Evolutionary conservation across 2,113 vertebrate species (phyloP).

Genomic region (Phyllopteryx taeniolatus): DNA sequence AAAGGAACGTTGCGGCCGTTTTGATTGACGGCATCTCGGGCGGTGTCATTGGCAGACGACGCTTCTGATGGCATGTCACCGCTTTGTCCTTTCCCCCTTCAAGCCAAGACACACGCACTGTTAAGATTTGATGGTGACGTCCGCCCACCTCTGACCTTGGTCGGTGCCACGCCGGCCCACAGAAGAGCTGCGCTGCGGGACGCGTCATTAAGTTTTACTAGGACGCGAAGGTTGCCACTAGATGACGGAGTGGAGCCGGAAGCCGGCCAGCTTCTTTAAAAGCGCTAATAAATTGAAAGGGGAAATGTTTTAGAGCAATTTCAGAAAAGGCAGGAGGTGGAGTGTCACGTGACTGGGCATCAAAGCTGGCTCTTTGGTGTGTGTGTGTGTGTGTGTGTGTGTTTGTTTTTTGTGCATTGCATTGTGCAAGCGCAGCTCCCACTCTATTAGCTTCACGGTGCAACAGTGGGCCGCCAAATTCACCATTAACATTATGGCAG

Average conservation of each 20-base stretch:
- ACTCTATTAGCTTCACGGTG: conserved; percentile 16
- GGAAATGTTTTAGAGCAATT: conserved; percentile 8
- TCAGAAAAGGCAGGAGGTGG: conserved; percentile 23
- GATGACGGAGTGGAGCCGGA: conserved; percentile 15
- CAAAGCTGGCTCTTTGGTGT: not conserved
- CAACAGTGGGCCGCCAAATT: conserved; percentile 2
- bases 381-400: not conserved
- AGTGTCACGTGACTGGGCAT: not conserved
- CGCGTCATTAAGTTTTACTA: conserved; percentile 9
- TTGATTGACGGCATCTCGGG: no score
- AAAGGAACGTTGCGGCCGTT: no score
- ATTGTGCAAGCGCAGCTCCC: conserved; percentile 20
- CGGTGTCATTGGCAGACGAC: no score
- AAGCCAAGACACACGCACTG: conserved; percentile 13
- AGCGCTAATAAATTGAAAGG: conserved; percentile 17
- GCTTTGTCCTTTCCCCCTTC: conserved; percentile 9
- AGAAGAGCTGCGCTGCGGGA: not conserved
- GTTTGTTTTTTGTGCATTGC: conserved; percentile 1
- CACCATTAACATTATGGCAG: not conserved
- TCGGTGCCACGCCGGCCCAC: not conserved
- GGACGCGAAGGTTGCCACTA: conserved; percentile 3
- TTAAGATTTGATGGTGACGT: conserved; percentile 11
- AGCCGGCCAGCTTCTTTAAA: conserved; percentile 11
- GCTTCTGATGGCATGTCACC: not conserved
- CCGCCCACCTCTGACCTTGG: conserved; percentile 12